phyloP scores from a whole-genome alignment of 2,888 invertebrate genomes.

The Yponomeuta malinellus region DNA sequence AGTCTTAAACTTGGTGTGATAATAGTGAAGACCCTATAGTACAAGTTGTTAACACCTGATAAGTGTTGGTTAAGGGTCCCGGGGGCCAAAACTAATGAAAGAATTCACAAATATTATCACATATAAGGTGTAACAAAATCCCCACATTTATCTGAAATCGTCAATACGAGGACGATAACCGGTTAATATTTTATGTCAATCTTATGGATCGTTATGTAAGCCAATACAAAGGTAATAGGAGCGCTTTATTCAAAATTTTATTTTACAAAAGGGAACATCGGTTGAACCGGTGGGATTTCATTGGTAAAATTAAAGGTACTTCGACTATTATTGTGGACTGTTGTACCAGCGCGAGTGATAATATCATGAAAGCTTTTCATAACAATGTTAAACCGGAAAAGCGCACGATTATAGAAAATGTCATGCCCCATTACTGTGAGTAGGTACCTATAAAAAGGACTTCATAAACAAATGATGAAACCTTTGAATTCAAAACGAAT shows the following conservation, averaged over 20 bases:
- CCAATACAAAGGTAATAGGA: not conserved
- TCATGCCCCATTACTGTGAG: not conserved
- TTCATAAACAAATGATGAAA: not conserved
- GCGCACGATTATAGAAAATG: not conserved
- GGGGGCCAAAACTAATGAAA: too few species aligned
- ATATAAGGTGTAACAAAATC: too few species aligned
- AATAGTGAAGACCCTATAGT: too few species aligned
- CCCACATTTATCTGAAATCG: too few species aligned
- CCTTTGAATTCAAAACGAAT: too few species aligned
- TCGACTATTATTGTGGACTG: not conserved
- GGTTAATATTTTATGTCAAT: not conserved
- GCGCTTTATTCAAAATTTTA: not conserved
- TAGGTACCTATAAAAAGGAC: not conserved
- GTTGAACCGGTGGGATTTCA: not conserved
- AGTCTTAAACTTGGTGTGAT: too few species aligned
- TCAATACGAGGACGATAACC: not conserved
- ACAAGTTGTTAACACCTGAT: too few species aligned
- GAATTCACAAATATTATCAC: too few species aligned
- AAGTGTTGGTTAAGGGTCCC: too few species aligned
- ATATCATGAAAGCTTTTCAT: not conserved
- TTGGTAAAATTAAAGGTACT: not conserved
- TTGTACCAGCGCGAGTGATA: not conserved
- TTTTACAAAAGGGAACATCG: not conserved
- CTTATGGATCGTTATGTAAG: not conserved
- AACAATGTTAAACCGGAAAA: constrained; percentile 5